Base-by-base conservation (phyloP, 2,113 vertebrate genomes). In the Syngnathus floridae region DNA sequence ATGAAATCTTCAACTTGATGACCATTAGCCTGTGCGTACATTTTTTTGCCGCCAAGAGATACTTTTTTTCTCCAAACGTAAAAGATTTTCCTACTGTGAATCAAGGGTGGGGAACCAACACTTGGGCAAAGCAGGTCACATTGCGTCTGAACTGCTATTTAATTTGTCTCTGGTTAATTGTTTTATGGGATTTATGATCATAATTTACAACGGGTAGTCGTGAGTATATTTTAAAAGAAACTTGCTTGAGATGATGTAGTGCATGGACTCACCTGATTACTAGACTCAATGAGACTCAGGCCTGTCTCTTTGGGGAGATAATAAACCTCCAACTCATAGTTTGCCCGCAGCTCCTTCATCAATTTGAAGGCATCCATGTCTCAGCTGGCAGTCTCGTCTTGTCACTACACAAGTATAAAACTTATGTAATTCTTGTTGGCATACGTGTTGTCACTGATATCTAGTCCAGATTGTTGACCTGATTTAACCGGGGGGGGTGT, bases 291-390 rank as follows among this genome's bases (percentile, higher is more conserved):
- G 79, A 96, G 84, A 67, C 81, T 90, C 64, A 98, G 88, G 5
- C 96, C 96, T 5, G 92, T 91, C 73, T 95, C 93, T 12, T 91
- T 92, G 4, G 96, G 96, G 57, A 95, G 91, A 62, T 92, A 99
- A 67, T 90, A 71, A 21, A 73, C 89, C 82, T 98, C 95, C 77
- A 92, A 93, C 41, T 98, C 95, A 74, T 92, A 80, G 57, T 97
- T 93, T 19, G 92, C 68, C 79, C 87, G 92, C 82, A 98, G 88
- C 80, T 98, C 93, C 76, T 93, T 94, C 81, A 96, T 93, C 41
- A 98, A 92, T 84, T 90, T 93, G 69, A 92, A 88, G 62, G 84
- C 92, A 57, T 98, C 93, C 75, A 90, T 93, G 78, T 86, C 84
- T 80, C 77, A 0, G 54, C 71, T 76, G 81, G 80, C 70, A 70